Evolutionary conservation across 2,797 vertebrate species (phyloP), one percentile per base, ranked within the genome.

Genomic region (Rhadinocentrus ornatus): DNA sequence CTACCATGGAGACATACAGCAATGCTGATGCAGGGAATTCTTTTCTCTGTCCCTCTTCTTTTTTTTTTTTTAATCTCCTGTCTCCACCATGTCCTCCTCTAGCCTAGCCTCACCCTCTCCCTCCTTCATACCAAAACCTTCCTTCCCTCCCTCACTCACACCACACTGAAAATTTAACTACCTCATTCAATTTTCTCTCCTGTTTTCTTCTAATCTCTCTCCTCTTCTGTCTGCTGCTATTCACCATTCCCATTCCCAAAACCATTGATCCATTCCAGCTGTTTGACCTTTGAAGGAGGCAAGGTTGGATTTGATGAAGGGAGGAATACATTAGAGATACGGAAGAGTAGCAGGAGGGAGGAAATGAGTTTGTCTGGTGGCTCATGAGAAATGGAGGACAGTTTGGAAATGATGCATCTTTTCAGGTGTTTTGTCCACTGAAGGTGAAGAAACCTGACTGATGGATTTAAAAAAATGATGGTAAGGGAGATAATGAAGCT

Each of bases 21-120:
- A 88, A 78, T 85, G 90, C 82, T 89, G 89, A 90, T 81, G 62
- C 39, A 32, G 82, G 67, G 56, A 78, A 87, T 87, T 85, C 65
- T 80, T 77, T 63, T 63, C 80, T n/a, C 8, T 55, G 61, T 61
- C 64, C 27, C 71, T 69, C 66, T 52, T 60, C 41, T 66, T 29
- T 70, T 62, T 74, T 31, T 70, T 62, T 72, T 10, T 31, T 18
- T 63, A 68, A 72, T 67, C 71, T 65, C 31, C 12, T 53, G 54
- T 62, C 62, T 34, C 76, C 20, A 0, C 76, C 20, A 0, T 66
- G 80, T 63, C 29, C 68, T 66, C 63, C 56, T 59, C 27, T 46
- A 41, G 8, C 58, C 60, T 39, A 11, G 32, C 63, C 58, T 61
- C 62, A 50, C 26, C 60, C 61, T 50, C 52, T 55, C 22, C 69